A percentile compares a stretch with the other conserved stretches of the same genome.
Evolutionary conservation across 2,888 invertebrate species (phyloP).

Genomic region (Lasius platythorax): DNA sequence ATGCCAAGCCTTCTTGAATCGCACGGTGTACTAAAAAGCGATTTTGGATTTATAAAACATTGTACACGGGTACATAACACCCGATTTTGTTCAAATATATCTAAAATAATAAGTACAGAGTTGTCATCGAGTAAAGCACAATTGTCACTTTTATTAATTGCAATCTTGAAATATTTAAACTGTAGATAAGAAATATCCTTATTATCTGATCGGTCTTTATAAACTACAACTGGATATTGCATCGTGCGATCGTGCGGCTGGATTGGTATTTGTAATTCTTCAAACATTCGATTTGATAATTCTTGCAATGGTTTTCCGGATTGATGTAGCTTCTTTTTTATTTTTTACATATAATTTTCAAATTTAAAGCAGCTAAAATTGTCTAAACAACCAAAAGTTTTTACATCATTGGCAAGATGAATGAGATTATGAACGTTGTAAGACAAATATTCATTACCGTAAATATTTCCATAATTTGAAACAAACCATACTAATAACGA

Average conservation of each 20-base stretch:
- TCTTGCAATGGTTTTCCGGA: slow-evolving; percentile 9
- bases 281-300: background rate
- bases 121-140: background rate
- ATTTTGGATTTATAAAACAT: slow-evolving; percentile 8
- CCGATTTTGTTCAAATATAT: background rate
- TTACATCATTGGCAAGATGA: slow-evolving; percentile 5
- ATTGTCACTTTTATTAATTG: background rate
- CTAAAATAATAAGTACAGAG: background rate
- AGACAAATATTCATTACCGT: slow-evolving; percentile 3
- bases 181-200: background rate
- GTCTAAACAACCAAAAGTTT: background rate
- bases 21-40: background rate
- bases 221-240: background rate
- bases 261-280: background rate
- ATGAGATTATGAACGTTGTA: slow-evolving; percentile 21
- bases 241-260: background rate
- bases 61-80: background rate
- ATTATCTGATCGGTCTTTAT: background rate
- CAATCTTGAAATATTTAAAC: background rate
- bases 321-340: background rate
- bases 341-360: slow-evolving; percentile 13
- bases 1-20: background rate
- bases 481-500: slow-evolving; percentile 23
- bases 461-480: background rate
- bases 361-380: slow-evolving; percentile 15